A percentile compares a stretch with the other conserved stretches of the same genome.
phyloP scores from a whole-genome alignment of 2,113 vertebrate species.

The Siniperca knerii region DNA sequence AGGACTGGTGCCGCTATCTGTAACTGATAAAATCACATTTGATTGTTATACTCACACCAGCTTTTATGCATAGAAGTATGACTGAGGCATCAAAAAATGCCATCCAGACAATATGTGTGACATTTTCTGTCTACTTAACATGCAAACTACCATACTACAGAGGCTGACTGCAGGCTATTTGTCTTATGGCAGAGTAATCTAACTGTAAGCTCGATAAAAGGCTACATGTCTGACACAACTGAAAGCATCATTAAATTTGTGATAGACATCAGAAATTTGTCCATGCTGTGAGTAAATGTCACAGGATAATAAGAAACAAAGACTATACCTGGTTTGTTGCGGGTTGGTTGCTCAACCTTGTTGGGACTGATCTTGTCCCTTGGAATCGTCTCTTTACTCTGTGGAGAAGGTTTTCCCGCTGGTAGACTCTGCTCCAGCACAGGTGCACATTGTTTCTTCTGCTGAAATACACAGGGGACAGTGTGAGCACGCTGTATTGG shows the following conservation, averaged over 20 bases:
- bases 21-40: slow-evolving; percentile 55
- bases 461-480: slow-evolving; percentile 67
- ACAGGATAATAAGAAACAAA: slow-evolving; percentile 29
- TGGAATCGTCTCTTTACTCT: slow-evolving; percentile 53
- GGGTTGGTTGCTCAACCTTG: slow-evolving; percentile 53
- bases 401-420: slow-evolving; percentile 56
- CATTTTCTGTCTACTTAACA: slow-evolving; percentile 21
- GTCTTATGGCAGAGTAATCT: slow-evolving; percentile 25
- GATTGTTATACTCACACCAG: slow-evolving; percentile 38
- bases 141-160: neutral
- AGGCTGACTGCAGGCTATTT: slow-evolving; percentile 28
- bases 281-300: neutral
- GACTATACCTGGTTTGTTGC: slow-evolving; percentile 73
- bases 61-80: slow-evolving; percentile 17
- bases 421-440: slow-evolving; percentile 62
- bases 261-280: slow-evolving; percentile 3
- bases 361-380: slow-evolving; percentile 67
- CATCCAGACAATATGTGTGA: slow-evolving; percentile 6
- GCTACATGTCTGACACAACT: neutral
- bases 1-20: slow-evolving; percentile 68
- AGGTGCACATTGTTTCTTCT: slow-evolving; percentile 79
- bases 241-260: slow-evolving; percentile 21
- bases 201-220: neutral
- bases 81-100: slow-evolving; percentile 28
- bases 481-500: slow-evolving; percentile 36